Percentiles rank a stretch among this genome's conserved stretches.
Conservation (phyloP, 1,140 invertebrate species). For the Drosophila bocqueti region DNA sequence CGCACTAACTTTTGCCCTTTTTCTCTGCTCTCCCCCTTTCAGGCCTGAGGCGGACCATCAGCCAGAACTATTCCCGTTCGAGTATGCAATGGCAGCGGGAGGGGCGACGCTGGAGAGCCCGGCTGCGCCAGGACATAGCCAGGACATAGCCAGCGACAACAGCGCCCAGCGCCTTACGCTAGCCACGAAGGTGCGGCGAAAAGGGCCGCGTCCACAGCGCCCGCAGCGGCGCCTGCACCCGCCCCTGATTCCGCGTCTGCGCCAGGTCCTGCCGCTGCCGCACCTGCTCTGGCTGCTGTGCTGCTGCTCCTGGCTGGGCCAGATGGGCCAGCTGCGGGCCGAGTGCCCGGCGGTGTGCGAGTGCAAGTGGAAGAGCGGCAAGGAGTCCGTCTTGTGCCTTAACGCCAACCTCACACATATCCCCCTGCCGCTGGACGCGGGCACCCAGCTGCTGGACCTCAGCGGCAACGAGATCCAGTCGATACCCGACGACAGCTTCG, state of each 20-base stretch:
- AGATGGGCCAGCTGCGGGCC: constrained; percentile 78
- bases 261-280: constrained; percentile 41
- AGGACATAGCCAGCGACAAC: constrained; percentile 72
- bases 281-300: constrained; percentile 76
- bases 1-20: constrained; percentile 49
- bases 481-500: constrained; percentile 90
- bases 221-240: constrained; percentile 63
- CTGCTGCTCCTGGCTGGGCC: constrained; percentile 47
- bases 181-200: constrained; percentile 76
- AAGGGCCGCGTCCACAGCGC: constrained; percentile 57
- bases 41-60: constrained; percentile 36
- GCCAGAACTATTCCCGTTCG: constrained; percentile 38
- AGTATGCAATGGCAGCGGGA: constrained; percentile 76
- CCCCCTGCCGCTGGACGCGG: constrained; percentile 89
- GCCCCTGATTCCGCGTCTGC: constrained; percentile 62
- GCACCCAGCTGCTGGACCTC: constrained; percentile 92
- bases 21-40: background rate
- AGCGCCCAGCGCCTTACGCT: constrained; percentile 67
- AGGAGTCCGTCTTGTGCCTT: constrained; percentile 92
- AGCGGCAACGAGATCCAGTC: constrained; percentile 89
- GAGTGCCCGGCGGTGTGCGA: constrained; percentile 91
- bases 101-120: constrained; percentile 46
- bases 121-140: constrained; percentile 34
- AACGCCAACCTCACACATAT: constrained; percentile 90
- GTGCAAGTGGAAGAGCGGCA: constrained; percentile 94